Percentiles rank a stretch among this genome's conserved stretches.
Conservation (phyloP, 2,888 invertebrate genomes). For the Cryptus armator region DNA sequence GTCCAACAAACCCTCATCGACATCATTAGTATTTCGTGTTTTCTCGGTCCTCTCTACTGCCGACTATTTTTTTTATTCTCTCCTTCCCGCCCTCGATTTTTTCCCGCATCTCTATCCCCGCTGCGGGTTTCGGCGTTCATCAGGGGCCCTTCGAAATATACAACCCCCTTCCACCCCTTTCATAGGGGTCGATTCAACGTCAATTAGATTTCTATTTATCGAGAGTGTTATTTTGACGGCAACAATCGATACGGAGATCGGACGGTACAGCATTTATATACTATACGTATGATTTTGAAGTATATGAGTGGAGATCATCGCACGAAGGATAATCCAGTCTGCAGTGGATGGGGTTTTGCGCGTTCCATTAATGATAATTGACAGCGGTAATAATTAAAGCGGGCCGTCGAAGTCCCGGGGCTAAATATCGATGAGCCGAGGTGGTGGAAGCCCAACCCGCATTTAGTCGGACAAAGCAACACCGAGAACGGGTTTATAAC, state of each 20-base stretch:
- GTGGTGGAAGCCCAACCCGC: slow-evolving; percentile 48
- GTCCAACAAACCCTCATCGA: slow-evolving; percentile 55
- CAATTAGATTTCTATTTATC: slow-evolving; percentile 16
- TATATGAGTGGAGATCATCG: slow-evolving; percentile 41
- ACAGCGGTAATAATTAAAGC: slow-evolving; percentile 69
- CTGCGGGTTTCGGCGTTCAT: not conserved
- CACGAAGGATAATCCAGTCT: slow-evolving; percentile 62
- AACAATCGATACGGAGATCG: not conserved
- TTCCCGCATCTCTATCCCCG: not conserved
- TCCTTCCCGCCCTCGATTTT: slow-evolving; percentile 19
- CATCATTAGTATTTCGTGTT: slow-evolving; percentile 60
- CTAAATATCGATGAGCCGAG: slow-evolving; percentile 66
- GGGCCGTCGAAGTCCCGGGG: slow-evolving; percentile 62
- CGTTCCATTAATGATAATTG: slow-evolving; percentile 69
- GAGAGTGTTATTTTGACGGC: not conserved
- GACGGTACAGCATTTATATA: not conserved
- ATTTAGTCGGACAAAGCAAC: slow-evolving; percentile 66
- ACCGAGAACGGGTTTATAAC: slow-evolving; percentile 49
- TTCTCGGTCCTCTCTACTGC: not conserved
- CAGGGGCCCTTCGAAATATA: not conserved
- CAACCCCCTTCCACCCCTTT: not conserved
- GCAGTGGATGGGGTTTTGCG: slow-evolving; percentile 32
- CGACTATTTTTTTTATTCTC: slow-evolving; percentile 21
- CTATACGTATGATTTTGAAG: not conserved
- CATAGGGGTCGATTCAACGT: slow-evolving; percentile 1